Evolutionary conservation across 2,888 invertebrate species (phyloP).

Genomic region (Oconnorella tubifera): DNA sequence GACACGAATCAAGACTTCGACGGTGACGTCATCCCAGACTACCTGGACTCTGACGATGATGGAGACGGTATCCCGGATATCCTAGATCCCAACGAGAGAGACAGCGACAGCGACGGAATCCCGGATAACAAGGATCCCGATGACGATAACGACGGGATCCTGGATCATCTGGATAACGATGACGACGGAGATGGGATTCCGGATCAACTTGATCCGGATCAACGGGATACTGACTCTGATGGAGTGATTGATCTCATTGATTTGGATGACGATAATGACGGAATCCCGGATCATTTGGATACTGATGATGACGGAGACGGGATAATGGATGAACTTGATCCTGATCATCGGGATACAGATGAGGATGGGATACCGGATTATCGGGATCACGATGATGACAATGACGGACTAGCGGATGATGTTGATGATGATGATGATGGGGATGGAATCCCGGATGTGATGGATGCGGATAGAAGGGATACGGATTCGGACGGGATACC

Average conservation of each 20-base stretch:
- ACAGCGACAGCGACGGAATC: too few species aligned
- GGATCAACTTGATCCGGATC: slow-evolving; percentile 19
- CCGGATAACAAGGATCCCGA: too few species aligned
- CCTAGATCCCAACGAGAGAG: too few species aligned
- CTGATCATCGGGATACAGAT: too few species aligned
- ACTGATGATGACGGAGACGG: slow-evolving; percentile 29
- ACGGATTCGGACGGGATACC: slow-evolving; percentile 23
- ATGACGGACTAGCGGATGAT: slow-evolving; percentile 43
- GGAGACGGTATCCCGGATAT: too few species aligned
- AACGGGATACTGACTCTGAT: slow-evolving; percentile 12
- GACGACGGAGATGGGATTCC: slow-evolving; percentile 23
- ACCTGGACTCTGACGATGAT: too few species aligned
- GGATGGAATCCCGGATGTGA: slow-evolving; percentile 24
- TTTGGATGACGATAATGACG: slow-evolving; percentile 21
- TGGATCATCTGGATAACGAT: too few species aligned
- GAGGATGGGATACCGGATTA: slow-evolving; percentile 41
- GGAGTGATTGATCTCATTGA: too few species aligned
- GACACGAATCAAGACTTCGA: too few species aligned
- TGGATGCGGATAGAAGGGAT: slow-evolving; percentile 19
- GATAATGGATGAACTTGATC: slow-evolving; percentile 20
- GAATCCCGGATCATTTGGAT: slow-evolving; percentile 20
- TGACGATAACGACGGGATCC: too few species aligned
- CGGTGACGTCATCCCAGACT: too few species aligned
- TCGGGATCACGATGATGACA: slow-evolving; percentile 36
- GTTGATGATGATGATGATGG: slow-evolving; percentile 18